A percentile compares a stretch with the other conserved stretches of the same genome.
Evolutionary conservation across 2,113 vertebrate genomes (phyloP).

Genomic region (Cephalopterus ornatus): DNA sequence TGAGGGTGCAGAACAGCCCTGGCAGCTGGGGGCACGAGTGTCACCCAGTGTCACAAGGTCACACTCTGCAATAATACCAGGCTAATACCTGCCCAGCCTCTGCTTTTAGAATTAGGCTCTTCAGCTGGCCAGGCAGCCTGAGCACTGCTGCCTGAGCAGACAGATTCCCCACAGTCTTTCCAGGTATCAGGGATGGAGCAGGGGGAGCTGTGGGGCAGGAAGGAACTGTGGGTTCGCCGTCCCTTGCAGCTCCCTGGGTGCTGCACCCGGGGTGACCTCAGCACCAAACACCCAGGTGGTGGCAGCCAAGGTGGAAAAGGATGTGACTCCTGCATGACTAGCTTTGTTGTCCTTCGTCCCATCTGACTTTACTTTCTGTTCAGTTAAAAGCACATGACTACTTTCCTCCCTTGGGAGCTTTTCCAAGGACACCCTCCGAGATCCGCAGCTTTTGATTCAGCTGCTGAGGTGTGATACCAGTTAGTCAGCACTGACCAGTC

Average conservation of each 20-base stretch:
- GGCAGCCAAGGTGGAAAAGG: not conserved
- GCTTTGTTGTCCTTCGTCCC: not conserved
- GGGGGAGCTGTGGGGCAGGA: fast-evolving
- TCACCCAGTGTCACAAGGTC: not conserved
- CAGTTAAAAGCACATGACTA: not conserved
- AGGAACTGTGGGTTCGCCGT: fast-evolving
- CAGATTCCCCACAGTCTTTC: not conserved
- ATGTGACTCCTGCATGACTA: not conserved
- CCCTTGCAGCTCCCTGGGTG: not conserved
- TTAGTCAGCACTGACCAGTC: not conserved
- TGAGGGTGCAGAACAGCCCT: not conserved
- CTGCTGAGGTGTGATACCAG: not conserved
- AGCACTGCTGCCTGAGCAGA: fast-evolving
- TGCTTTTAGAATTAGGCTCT: not conserved
- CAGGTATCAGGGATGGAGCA: fast-evolving
- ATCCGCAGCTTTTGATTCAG: not conserved
- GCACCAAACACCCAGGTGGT: fast-evolving
- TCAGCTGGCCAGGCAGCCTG: not conserved
- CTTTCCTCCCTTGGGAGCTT: not conserved
- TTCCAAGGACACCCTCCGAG: not conserved
- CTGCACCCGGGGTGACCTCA: not conserved
- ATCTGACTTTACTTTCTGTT: not conserved
- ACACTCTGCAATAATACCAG: not conserved
- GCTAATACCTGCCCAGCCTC: not conserved
- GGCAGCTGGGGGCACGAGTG: not conserved